phyloP scores from a whole-genome alignment of 2,113 vertebrate species.

The Serilophus lunatus region DNA sequence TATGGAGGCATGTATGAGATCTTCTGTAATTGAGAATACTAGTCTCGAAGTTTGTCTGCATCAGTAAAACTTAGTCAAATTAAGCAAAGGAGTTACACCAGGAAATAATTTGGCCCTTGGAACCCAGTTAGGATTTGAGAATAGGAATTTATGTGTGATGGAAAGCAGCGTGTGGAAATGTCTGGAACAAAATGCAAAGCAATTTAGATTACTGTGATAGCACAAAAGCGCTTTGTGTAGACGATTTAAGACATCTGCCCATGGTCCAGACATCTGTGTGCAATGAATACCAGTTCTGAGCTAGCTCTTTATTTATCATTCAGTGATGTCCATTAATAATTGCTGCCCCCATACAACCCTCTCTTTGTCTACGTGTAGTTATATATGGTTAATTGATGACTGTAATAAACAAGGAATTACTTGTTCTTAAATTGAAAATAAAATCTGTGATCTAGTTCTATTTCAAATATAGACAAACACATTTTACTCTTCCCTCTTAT shows the following conservation, averaged over 20 bases:
- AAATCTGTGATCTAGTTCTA: conserved; percentile 34
- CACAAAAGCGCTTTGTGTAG: conserved; percentile 47
- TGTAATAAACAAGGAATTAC: conserved; percentile 46
- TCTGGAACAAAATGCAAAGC: conserved; percentile 48
- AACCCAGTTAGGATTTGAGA: background rate
- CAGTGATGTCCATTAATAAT: conserved; percentile 36
- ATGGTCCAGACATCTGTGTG: conserved; percentile 53
- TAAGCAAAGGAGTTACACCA: background rate
- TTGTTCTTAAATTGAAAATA: conserved; percentile 37
- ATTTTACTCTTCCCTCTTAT: conserved; percentile 3
- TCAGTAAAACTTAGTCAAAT: background rate
- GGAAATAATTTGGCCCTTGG: background rate
- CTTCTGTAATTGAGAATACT: background rate
- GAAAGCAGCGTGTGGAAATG: conserved; percentile 18
- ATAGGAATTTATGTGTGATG: conserved; percentile 1
- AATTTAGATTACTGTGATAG: conserved; percentile 54
- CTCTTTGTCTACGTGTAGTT: conserved; percentile 21
- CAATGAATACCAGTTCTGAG: conserved; percentile 44
- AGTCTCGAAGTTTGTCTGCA: background rate
- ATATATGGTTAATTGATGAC: conserved; percentile 34
- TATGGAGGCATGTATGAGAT: too few relatives aligned
- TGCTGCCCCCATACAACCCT: conserved; percentile 5
- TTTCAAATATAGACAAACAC: conserved; percentile 17
- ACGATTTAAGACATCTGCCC: conserved; percentile 60
- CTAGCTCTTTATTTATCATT: conserved; percentile 46